Conservation (phyloP, 2,888 invertebrate species). For the Prosopocoilus inquinatus region DNA sequence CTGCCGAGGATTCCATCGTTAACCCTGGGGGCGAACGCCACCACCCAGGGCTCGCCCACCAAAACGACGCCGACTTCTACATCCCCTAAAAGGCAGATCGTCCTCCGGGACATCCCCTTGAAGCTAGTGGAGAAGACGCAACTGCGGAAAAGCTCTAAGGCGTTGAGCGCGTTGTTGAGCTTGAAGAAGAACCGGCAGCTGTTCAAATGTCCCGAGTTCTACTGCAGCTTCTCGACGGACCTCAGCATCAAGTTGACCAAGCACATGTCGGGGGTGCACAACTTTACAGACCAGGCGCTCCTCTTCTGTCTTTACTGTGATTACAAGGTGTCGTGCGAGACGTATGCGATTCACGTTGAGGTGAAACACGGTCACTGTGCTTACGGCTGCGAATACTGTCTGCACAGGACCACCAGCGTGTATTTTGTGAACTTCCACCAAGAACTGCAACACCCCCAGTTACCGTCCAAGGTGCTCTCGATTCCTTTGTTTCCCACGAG, state of each 20-base stretch:
- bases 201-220: slow-evolving; percentile 57
- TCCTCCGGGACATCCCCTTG: slow-evolving; percentile 17
- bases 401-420: slow-evolving; percentile 62
- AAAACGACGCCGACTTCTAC: neutral
- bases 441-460: slow-evolving; percentile 41
- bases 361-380: slow-evolving; percentile 61
- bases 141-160: slow-evolving; percentile 29
- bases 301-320: slow-evolving; percentile 52
- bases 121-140: slow-evolving; percentile 6
- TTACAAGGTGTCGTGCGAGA: slow-evolving; percentile 50
- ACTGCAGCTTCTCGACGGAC: slow-evolving; percentile 54
- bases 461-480: neutral
- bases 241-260: slow-evolving; percentile 40
- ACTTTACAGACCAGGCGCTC: slow-evolving; percentile 26
- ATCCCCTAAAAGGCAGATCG: neutral
- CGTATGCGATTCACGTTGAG: slow-evolving; percentile 56
- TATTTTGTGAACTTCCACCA: slow-evolving; percentile 64
- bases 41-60: neutral
- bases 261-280: slow-evolving; percentile 48
- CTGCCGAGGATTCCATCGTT: neutral
- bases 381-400: slow-evolving; percentile 65
- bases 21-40: neutral
- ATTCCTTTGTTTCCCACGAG: neutral
- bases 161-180: slow-evolving; percentile 45
- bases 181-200: slow-evolving; percentile 47